phyloP scores from a whole-genome alignment of 2,797 vertebrate species.

The Pangasius larnaudii region DNA sequence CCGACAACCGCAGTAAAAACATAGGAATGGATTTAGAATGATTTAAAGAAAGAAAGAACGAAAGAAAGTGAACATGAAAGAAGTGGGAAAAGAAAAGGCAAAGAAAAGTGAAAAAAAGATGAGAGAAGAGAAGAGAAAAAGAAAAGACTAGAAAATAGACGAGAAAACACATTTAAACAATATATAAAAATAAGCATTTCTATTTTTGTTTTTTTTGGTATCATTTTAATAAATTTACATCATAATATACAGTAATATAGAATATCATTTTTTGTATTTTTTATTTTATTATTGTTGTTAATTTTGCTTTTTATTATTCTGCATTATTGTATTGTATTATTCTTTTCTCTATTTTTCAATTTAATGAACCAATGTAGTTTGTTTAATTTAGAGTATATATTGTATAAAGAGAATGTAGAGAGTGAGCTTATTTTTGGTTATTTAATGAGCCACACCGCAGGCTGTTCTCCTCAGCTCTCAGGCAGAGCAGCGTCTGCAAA shows the following conservation, averaged over 20 bases:
- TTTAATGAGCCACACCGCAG: slow-evolving; percentile 15
- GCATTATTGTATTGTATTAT: not conserved
- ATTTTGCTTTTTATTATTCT: not conserved
- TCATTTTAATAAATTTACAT: not conserved
- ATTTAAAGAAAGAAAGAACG: no score
- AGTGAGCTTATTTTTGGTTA: not conserved
- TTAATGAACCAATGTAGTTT: not conserved
- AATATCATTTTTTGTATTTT: not conserved
- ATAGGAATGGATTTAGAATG: not conserved
- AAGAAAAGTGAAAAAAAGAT: not conserved
- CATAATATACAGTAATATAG: not conserved
- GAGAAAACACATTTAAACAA: not conserved
- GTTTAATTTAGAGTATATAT: not conserved
- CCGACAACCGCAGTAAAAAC: not conserved
- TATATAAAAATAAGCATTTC: not conserved
- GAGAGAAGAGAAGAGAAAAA: not conserved
- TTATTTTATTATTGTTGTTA: not conserved
- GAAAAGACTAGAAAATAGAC: not conserved
- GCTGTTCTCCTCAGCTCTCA: slow-evolving; percentile 27
- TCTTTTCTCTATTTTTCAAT: not conserved
- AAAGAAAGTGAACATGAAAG: not conserved
- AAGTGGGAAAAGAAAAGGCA: not conserved
- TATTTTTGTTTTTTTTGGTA: not conserved
- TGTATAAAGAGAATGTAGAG: not conserved
- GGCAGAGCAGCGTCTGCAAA: slow-evolving; percentile 29